A percentile compares a stretch with the other conserved stretches of the same genome.
Evolutionary conservation across 2,113 vertebrate genomes (phyloP).

Genomic region (Callospermophilus lateralis): DNA sequence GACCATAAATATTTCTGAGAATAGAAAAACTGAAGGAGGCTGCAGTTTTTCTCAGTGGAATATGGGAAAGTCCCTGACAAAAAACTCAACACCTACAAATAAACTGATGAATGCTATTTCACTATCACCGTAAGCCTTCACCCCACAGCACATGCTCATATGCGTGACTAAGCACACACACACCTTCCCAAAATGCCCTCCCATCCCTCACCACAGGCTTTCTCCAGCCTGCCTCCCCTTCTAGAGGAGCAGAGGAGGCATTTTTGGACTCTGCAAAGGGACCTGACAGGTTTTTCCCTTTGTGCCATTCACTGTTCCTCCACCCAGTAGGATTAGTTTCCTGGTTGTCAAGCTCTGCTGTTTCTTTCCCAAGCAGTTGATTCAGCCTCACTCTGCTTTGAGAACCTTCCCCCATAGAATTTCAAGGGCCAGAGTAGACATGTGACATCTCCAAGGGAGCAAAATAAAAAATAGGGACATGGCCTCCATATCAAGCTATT

Average conservation of each 20-base stretch:
- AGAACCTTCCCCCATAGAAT: neutral
- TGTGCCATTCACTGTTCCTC: neutral
- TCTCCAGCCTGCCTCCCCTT: neutral
- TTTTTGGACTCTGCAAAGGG: too few relatives aligned
- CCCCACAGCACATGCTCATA: neutral
- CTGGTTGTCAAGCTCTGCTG: neutral
- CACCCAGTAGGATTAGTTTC: neutral
- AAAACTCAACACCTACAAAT: neutral
- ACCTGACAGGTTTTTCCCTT: neutral
- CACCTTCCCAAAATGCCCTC: neutral
- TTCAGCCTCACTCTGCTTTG: neutral
- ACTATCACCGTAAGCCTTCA: neutral
- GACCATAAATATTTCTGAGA: neutral
- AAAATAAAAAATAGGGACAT: neutral
- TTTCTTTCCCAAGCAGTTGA: neutral
- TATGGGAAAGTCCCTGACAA: neutral
- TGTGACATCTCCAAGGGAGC: neutral
- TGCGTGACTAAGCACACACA: neutral
- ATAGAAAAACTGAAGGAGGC: neutral
- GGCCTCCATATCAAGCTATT: neutral
- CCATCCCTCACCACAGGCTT: neutral
- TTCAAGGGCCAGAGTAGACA: neutral
- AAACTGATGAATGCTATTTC: accelerated
- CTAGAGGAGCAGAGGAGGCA: neutral
- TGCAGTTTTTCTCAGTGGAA: neutral